Evolutionary conservation across 2,797 vertebrate genomes (phyloP).

Genomic region (Tauraco hartlaubi): DNA sequence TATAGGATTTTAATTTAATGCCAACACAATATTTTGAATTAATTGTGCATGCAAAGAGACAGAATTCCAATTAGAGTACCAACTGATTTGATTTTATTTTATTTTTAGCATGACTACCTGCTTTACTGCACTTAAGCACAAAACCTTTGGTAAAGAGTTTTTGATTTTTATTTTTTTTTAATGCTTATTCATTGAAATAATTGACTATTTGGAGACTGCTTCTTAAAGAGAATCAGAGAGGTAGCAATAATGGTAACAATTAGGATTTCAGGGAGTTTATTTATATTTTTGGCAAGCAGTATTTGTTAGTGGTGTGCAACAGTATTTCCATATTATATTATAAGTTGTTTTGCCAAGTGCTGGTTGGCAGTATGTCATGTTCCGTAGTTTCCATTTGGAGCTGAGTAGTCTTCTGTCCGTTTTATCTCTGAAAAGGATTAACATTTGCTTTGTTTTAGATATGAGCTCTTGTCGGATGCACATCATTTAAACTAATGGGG

Average conservation of each 20-base stretch:
- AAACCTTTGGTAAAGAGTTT: not conserved
- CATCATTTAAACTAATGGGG: not conserved
- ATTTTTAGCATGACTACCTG: not conserved
- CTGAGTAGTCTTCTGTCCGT: not conserved
- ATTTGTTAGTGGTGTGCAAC: not conserved
- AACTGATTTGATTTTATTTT: not conserved
- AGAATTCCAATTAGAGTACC: not conserved
- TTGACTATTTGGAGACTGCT: not conserved
- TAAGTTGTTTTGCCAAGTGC: slow-evolving; percentile 34
- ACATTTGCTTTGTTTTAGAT: slow-evolving; percentile 9
- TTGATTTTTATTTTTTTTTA: not conserved
- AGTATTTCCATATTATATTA: slow-evolving; percentile 9
- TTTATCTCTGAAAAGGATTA: slow-evolving; percentile 9
- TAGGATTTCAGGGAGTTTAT: not conserved
- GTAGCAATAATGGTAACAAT: not conserved
- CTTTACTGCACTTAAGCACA: not conserved
- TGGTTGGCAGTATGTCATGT: slow-evolving; percentile 38
- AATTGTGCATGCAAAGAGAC: not conserved
- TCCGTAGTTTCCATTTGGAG: slow-evolving; percentile 28
- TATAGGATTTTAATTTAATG: not conserved
- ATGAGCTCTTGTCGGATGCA: not conserved
- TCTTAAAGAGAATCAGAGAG: not conserved
- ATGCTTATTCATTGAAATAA: not conserved
- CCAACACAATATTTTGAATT: not conserved
- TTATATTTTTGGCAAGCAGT: not conserved